These are phyloP conservation scores for Pituophis catenifer DNA, from an alignment of 2,113 vertebrate genomes.

Conservation along the genomic window DNA sequence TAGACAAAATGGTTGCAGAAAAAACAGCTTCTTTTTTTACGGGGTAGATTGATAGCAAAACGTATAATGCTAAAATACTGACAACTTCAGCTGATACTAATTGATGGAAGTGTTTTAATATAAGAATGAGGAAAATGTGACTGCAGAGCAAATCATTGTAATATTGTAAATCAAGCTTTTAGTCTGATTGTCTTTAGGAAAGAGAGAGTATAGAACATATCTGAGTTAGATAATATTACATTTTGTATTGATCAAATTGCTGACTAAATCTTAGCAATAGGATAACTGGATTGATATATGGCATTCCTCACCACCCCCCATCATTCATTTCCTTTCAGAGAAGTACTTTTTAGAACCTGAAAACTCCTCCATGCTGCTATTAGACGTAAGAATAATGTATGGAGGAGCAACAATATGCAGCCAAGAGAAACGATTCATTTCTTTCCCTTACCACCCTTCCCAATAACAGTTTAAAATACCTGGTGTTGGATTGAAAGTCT, in stretches of 20 bases:
- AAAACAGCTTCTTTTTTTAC: constrained; percentile 1
- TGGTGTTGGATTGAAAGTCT: not conserved
- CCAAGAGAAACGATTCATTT: not conserved
- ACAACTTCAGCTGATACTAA: not conserved
- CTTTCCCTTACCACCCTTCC: not conserved
- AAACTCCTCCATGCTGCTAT: not conserved
- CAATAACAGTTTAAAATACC: not conserved
- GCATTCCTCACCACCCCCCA: not conserved
- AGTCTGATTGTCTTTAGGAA: not conserved
- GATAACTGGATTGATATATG: not conserved
- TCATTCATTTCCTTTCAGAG: not conserved
- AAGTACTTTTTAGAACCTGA: not conserved
- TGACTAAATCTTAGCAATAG: not conserved
- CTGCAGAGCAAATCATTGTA: not conserved
- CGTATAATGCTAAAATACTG: not conserved
- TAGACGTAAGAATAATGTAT: not conserved
- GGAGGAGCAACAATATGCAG: not conserved
- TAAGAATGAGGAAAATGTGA: not conserved
- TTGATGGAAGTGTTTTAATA: not conserved
- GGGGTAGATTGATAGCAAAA: constrained; percentile 9
- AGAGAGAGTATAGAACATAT: not conserved
- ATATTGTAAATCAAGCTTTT: not conserved
- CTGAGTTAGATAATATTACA: not conserved
- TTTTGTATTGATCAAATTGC: not conserved
- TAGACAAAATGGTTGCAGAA: constrained; percentile 30